Evolutionary conservation across 2,113 vertebrate genomes (phyloP).

Genomic region (Lophura nycthemera): DNA sequence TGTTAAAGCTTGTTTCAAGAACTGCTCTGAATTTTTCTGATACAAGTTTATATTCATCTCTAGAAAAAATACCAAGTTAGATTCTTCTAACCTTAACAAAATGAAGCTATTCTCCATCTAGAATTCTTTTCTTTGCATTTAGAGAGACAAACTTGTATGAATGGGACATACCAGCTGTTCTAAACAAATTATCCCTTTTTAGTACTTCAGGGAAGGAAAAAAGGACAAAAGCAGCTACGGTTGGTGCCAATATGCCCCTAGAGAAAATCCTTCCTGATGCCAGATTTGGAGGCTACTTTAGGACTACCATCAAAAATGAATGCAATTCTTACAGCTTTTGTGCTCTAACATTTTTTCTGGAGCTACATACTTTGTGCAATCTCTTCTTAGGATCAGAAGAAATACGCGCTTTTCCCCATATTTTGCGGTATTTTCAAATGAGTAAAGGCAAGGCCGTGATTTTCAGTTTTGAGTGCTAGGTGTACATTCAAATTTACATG

Average conservation of each 20-base stretch:
- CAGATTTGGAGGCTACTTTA: not conserved
- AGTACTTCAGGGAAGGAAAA: not conserved
- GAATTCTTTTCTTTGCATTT: not conserved
- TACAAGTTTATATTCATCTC: not conserved
- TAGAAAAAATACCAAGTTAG: not conserved
- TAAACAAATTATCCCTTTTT: not conserved
- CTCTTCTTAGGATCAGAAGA: not conserved
- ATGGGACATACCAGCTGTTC: not conserved
- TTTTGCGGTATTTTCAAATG: not conserved
- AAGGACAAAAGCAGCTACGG: not conserved
- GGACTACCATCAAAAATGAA: not conserved
- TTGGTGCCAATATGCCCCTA: not conserved
- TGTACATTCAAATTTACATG: not conserved
- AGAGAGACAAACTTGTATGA: not conserved
- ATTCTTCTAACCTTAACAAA: not conserved
- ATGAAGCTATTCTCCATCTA: not conserved
- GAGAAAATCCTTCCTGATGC: not conserved
- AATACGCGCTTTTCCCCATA: not conserved
- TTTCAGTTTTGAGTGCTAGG: not conserved
- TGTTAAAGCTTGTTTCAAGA: constrained; percentile 7
- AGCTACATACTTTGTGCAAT: not conserved
- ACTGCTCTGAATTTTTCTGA: not conserved
- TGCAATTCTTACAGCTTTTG: not conserved
- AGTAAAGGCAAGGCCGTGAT: not conserved
- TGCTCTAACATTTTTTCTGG: not conserved